Conservation (phyloP, 2,888 invertebrate species). For the Patella ulyssiponensis region DNA sequence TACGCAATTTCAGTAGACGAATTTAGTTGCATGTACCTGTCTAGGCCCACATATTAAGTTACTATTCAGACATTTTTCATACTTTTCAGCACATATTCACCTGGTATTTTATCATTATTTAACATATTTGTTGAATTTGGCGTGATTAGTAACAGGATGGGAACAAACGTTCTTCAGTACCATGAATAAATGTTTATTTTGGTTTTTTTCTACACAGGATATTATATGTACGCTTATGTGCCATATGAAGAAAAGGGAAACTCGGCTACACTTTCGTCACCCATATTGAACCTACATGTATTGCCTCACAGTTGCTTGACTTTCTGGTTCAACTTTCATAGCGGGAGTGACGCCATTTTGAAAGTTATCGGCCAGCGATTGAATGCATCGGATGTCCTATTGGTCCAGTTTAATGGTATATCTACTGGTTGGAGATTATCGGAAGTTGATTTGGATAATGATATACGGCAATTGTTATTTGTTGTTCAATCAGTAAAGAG, state of each 20-base stretch:
- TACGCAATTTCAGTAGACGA: no score
- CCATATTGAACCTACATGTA: conserved; percentile 24
- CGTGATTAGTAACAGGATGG: no score
- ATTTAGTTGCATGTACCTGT: no score
- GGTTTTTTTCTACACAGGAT: conserved; percentile 31
- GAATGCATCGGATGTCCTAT: conserved; percentile 11
- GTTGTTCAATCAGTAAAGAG: conserved; percentile 16
- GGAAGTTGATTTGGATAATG: conserved; percentile 21
- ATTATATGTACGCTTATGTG: conserved; percentile 46
- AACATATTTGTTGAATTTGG: no score
- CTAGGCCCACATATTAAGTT: no score
- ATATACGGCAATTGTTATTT: conserved; percentile 22
- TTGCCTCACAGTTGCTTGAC: conserved; percentile 39
- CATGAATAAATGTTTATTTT: not conserved
- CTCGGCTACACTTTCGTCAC: conserved; percentile 39
- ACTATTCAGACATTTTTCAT: no score
- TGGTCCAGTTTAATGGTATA: conserved; percentile 25
- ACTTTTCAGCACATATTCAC: no score
- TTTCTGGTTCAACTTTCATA: conserved; percentile 43
- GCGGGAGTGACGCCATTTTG: conserved; percentile 42
- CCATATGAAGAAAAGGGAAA: conserved; percentile 22
- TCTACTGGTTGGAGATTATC: conserved; percentile 31
- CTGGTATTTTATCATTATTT: no score
- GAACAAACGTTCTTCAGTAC: no score
- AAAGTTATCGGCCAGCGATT: conserved; percentile 37